Evolutionary conservation across 2,888 invertebrate species (phyloP), one percentile per base, ranked within the genome.

Genomic region (Salticus scenicus): DNA sequence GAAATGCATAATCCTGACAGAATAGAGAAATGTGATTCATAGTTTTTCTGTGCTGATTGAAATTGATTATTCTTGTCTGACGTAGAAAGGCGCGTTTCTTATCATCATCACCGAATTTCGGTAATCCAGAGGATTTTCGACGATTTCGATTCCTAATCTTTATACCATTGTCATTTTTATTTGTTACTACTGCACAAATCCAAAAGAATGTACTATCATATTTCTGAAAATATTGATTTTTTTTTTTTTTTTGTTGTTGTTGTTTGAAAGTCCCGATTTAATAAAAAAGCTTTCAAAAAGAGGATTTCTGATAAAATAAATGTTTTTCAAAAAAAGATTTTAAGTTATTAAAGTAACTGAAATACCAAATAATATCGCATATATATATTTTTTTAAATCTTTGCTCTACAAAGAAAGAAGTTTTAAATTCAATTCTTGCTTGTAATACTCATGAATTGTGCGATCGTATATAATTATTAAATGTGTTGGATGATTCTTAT

Each of bases 11-110:
- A 57, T 57, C 57, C 24, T 57, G 57, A 57, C 57, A 24, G 57
- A 57, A 24, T 1, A 5, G 57, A 5, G 24, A 57, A 57, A 57
- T 57, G 57, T 57, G 57, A 57, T 57, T 57, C 57, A 57, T 57
- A 24, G 57, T 24, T 57, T 57, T 57, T 57, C 57, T 57, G 17
- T 57, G 57, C 5, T 24, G 57, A 57, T 57, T 57, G 57, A 24
- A 57, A 57, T 57, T 57, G 57, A 57, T 57, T 57, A 57, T 17
- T 57, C 24, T 57, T 57, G 24, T 57, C 57, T 57, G 57, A 57
- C 57, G 24, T 24, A 24, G 12, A 57, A 24, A 24, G 1, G 17
- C 24, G 12, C 20, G 57, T 20, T 57, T 57, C 57, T 24, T 57
- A 12, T 57, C 42, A 17, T 14, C 57, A 57, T 57, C 57, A 24